Evolutionary conservation across 1,140 invertebrate genomes (phyloP).

Genomic region (Leucophenga varia): DNA sequence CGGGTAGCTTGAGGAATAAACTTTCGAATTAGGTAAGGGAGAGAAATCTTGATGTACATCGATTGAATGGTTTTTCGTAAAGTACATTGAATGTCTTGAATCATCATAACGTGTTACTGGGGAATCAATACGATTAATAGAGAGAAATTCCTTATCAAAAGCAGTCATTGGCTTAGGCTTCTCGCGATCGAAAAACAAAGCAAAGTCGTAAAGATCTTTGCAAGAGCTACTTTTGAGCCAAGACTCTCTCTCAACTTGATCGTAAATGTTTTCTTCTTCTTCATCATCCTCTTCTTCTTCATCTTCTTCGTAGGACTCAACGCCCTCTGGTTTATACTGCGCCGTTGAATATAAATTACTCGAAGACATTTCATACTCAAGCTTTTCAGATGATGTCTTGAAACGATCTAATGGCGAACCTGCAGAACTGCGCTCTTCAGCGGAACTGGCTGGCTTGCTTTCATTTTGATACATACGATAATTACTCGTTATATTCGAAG

Average conservation of each 20-base stretch:
- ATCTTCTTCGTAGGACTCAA: conserved; percentile 38
- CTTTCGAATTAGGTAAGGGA: conserved; percentile 57
- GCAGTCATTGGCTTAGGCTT: conserved; percentile 44
- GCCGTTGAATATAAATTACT: conserved; percentile 59
- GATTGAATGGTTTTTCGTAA: conserved; percentile 51
- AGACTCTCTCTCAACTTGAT: conserved; percentile 54
- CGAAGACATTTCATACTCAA: conserved; percentile 59
- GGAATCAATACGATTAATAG: conserved; percentile 64
- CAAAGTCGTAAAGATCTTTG: conserved; percentile 72
- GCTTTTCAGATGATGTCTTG: conserved; percentile 57
- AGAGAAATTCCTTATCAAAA: conserved; percentile 53
- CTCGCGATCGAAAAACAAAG: conserved; percentile 36
- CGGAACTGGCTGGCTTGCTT: conserved; percentile 5
- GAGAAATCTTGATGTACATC: conserved; percentile 50
- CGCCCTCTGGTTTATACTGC: conserved; percentile 47
- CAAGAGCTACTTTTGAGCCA: conserved; percentile 79
- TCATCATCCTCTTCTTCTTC: conserved; percentile 35
- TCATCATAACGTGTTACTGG: conserved; percentile 77
- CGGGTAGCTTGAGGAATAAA: conserved; percentile 83
- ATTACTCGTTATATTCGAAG: conserved; percentile 9
- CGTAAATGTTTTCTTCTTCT: conserved; percentile 51
- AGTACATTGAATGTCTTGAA: conserved; percentile 64
- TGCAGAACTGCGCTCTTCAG: conserved; percentile 13
- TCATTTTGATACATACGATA: conserved; percentile 10
- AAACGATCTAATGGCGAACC: conserved; percentile 24